phyloP scores from a whole-genome alignment of 2,113 vertebrate species.

The Ranitomeya imitator region DNA sequence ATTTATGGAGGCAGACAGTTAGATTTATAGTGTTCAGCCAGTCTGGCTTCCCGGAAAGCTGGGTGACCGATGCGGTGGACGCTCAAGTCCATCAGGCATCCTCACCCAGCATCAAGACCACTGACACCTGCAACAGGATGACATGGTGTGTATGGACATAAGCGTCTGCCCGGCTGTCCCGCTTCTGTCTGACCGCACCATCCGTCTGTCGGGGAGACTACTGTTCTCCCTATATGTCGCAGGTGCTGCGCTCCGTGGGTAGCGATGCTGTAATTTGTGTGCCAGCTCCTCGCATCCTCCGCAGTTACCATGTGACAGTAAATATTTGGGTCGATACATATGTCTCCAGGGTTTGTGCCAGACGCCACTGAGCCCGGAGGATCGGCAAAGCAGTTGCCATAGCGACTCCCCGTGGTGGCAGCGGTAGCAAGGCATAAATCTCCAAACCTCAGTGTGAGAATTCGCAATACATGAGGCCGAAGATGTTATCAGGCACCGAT shows the following conservation, averaged over 20 bases:
- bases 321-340: slow-evolving; percentile 15
- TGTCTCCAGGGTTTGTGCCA: neutral
- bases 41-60: neutral
- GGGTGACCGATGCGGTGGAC: neutral
- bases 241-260: too few species aligned
- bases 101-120: neutral
- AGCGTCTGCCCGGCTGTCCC: neutral
- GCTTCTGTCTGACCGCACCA: neutral
- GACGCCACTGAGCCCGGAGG: neutral
- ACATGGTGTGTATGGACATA: neutral
- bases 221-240: too few species aligned
- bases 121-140: neutral
- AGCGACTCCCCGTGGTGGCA: neutral
- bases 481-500: too few species aligned
- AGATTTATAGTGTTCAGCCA: neutral
- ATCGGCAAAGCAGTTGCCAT: neutral
- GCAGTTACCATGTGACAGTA: neutral
- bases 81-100: neutral
- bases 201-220: too few species aligned
- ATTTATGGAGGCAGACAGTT: too few species aligned
- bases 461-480: too few species aligned
- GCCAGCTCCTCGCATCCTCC: neutral
- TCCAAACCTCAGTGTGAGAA: too few species aligned
- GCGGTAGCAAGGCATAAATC: neutral
- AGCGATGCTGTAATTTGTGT: neutral